These are phyloP conservation scores for Hippolais icterina DNA, from an alignment of 2,113 vertebrate species.

Conservation along the genomic window DNA sequence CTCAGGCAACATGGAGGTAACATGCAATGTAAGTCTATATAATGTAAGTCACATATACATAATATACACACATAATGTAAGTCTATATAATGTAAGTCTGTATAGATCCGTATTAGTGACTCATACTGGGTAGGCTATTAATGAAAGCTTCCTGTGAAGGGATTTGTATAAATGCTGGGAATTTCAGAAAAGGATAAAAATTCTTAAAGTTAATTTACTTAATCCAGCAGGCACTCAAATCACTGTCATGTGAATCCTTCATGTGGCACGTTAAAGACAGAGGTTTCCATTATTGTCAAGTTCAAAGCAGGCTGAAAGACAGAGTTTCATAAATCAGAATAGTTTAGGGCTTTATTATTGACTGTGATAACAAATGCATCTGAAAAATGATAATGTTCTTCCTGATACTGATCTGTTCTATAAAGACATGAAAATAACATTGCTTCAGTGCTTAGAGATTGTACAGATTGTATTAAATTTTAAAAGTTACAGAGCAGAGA, in stretches of 20 bases:
- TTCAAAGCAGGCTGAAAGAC: not conserved
- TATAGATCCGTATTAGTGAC: not conserved
- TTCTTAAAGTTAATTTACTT: not conserved
- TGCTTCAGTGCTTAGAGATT: not conserved
- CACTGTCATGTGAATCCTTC: accelerated
- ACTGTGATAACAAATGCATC: not conserved
- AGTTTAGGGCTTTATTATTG: not conserved
- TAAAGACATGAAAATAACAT: not conserved
- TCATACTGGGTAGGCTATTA: not conserved
- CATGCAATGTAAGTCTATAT: too few relatives aligned
- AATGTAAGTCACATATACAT: too few relatives aligned
- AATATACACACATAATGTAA: too few relatives aligned
- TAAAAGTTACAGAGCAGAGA: not conserved
- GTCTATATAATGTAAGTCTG: not conserved
- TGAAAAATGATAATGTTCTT: not conserved
- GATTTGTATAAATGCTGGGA: not conserved
- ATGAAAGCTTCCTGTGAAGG: not conserved
- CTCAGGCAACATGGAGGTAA: not conserved
- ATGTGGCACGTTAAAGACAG: accelerated
- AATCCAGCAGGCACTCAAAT: not conserved
- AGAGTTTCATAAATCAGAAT: not conserved
- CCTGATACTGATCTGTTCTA: not conserved
- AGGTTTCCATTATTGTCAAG: not conserved
- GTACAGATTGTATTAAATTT: not conserved
- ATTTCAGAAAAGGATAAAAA: not conserved